Base-by-base conservation (phyloP, 23 tunicate species). In the Diplosoma virens region DNA sequence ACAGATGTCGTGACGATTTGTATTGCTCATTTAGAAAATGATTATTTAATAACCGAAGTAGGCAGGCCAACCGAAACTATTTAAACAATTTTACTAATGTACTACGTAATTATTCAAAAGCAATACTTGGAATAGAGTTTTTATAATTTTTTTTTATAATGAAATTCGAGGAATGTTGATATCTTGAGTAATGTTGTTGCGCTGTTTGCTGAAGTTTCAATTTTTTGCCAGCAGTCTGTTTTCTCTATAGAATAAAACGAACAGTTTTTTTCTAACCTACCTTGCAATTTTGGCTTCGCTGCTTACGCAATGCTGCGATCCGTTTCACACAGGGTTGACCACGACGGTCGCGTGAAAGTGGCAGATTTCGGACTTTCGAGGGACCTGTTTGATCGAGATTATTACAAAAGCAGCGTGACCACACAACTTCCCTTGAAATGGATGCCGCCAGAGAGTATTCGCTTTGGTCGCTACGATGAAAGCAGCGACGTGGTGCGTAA, bases 371-470 rank as follows among this genome's bases (percentile, higher is more conserved):
- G 99, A 16, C 58, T 94, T 4, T 82, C 95, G 18, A 80, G 99
- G n/a, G 99, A 82, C 65, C 29, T 92, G 17, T 75, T 70, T n/a
- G 95, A 94, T 58, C 86, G 91, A 11, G 92, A 94, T 76, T 94
- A 94, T 45, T 94, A 94, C 79, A 73, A 66, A 30, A 82, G 90
- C 73, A 75, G 84, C 31, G 86, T 87, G 41, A 92, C 85, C 50
- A 92, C 97, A 1, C 92, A 95, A 84, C 88, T 95, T 1, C 99
- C 99, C 14, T 67, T 95, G 5, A 95, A 95, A 33, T 95, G 99
- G 99, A 95, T 95, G 99, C 75, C 99, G 23, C 99, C 99, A 0
- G 99, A 95, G 47, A 89, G 96, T 32, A 95, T 95, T 20, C 75
- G 67, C 47, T 95, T 80, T 63, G 88, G 91, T 46, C 71, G 73